These are phyloP conservation scores for Lithophane socia DNA, from an alignment of 2,888 invertebrate species.

Conservation along the genomic window DNA sequence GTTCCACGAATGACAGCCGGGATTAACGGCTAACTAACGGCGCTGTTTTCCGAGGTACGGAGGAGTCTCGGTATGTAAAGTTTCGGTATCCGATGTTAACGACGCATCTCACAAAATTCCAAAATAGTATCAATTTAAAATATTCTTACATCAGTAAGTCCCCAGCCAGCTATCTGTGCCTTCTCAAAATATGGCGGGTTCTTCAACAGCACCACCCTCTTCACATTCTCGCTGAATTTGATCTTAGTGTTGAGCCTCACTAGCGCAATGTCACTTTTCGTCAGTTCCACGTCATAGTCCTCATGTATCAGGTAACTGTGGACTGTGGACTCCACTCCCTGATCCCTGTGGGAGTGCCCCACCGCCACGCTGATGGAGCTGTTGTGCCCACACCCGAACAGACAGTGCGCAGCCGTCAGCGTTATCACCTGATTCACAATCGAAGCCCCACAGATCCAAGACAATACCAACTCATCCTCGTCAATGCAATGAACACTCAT, in stretches of 20 bases:
- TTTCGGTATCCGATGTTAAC: no score
- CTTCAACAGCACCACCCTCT: slow-evolving; percentile 18
- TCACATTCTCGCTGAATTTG: slow-evolving; percentile 30
- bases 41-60: no score
- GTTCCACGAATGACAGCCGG: no score
- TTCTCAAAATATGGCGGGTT: slow-evolving; percentile 44
- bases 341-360: slow-evolving; percentile 37
- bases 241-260: slow-evolving; percentile 2
- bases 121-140: not conserved
- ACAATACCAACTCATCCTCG: not conserved
- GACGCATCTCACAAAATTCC: not conserved
- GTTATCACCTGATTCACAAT: slow-evolving; percentile 59
- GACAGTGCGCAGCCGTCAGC: slow-evolving; percentile 59
- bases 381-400: slow-evolving; percentile 26
- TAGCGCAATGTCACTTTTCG: slow-evolving; percentile 33
- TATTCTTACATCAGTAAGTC: slow-evolving; percentile 32
- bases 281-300: not conserved
- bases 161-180: slow-evolving; percentile 52
- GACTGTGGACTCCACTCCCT: not conserved
- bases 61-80: no score
- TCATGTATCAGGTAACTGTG: slow-evolving; percentile 44
- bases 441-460: slow-evolving; percentile 62
- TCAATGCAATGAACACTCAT: slow-evolving; percentile 37
- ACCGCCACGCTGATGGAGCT: slow-evolving; percentile 34
- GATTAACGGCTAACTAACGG: no score